A percentile compares a stretch with the other conserved stretches of the same genome.
Conservation (phyloP, 2,797 vertebrate species). For the Psittacula derbiana region DNA sequence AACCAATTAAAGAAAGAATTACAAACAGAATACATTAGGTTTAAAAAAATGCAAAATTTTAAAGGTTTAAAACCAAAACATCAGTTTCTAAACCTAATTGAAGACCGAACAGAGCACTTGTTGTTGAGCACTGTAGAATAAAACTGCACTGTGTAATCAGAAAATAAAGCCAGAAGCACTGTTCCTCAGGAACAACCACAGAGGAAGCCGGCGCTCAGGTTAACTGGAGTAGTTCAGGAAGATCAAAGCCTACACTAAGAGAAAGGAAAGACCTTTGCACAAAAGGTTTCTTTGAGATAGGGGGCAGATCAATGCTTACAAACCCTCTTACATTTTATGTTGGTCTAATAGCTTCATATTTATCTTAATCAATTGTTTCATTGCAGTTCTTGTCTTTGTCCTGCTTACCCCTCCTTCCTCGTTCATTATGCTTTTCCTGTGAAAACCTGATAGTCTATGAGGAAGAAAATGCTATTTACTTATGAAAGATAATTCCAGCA, state of each 20-base stretch:
- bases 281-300: not conserved
- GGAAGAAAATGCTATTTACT: not conserved
- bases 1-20: not conserved
- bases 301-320: not conserved
- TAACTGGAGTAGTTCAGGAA: not conserved
- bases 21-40: not conserved
- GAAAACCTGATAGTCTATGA: not conserved
- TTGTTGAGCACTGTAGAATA: not conserved
- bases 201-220: not conserved
- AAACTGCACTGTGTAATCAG: not conserved
- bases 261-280: not conserved
- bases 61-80: not conserved
- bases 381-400: not conserved
- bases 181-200: not conserved
- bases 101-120: not conserved
- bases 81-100: not conserved
- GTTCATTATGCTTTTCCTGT: not conserved
- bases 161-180: not conserved
- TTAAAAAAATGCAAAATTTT: not conserved
- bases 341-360: not conserved
- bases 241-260: not conserved
- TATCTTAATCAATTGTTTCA: not conserved
- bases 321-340: not conserved
- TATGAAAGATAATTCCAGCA: not conserved
- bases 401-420: not conserved